Percentiles rank a stretch among this genome's conserved stretches.
Evolutionary conservation across 2,113 vertebrate species (phyloP).

Genomic region (Pimephales promelas): DNA sequence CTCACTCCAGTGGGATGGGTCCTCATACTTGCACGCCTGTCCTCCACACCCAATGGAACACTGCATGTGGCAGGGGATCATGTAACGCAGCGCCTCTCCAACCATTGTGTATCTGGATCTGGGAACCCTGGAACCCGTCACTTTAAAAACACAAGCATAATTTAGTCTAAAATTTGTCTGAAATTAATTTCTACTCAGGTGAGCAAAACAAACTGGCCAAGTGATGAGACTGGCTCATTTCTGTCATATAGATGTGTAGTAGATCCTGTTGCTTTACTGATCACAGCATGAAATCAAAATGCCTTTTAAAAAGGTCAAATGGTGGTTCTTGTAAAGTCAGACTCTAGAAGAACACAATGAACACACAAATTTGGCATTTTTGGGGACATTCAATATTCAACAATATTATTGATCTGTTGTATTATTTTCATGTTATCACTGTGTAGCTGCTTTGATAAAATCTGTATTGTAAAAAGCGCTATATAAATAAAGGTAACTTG

Average conservation of each 20-base stretch:
- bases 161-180: background rate
- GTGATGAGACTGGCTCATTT: background rate
- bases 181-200: background rate
- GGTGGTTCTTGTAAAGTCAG: background rate
- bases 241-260: background rate
- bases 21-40: conserved; percentile 95
- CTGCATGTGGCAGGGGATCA: conserved; percentile 92
- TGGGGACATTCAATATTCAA: too few species aligned
- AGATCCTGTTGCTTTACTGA: background rate
- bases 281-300: background rate
- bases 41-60: conserved; percentile 96
- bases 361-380: too few species aligned
- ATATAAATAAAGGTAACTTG: too few species aligned
- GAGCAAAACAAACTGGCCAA: background rate
- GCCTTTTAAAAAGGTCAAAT: background rate
- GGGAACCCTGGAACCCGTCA: conserved; percentile 71
- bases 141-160: background rate
- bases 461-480: too few species aligned
- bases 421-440: too few species aligned
- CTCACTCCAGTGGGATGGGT: conserved; percentile 88
- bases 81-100: conserved; percentile 91
- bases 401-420: too few species aligned
- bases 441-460: too few species aligned
- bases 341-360: background rate
- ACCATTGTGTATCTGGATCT: conserved; percentile 94